Evolutionary conservation across 2,888 invertebrate species (phyloP).

Genomic region (Eilema griseolum): DNA sequence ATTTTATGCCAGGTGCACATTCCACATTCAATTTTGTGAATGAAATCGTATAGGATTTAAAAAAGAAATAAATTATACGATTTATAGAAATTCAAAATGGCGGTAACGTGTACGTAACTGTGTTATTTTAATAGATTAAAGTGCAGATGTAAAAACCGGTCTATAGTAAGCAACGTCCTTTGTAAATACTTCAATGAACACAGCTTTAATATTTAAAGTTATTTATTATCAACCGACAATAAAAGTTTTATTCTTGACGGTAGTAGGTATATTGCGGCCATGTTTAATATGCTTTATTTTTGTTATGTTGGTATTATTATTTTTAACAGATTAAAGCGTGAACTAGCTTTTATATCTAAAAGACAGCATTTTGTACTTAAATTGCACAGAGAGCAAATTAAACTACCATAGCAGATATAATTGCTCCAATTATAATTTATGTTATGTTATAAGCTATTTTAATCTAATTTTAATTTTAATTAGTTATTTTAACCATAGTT

Average conservation of each 20-base stretch:
- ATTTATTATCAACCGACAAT: conserved; percentile 69
- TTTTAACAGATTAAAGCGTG: neutral
- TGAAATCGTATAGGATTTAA: neutral
- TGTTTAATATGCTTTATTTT: conserved; percentile 55
- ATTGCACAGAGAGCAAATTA: neutral
- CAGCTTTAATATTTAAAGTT: conserved; percentile 69
- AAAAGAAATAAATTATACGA: neutral
- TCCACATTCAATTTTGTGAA: neutral
- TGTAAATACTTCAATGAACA: conserved; percentile 67
- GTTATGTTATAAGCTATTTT: neutral
- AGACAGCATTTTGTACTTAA: neutral
- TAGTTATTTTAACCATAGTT: neutral
- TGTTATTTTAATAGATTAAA: conserved; percentile 54
- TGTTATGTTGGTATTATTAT: conserved; percentile 22
- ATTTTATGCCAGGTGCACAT: conserved; percentile 5
- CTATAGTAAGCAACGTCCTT: conserved; percentile 55
- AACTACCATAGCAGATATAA: neutral
- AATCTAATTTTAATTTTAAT: neutral
- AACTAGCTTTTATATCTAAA: neutral
- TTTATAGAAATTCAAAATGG: conserved; percentile 24
- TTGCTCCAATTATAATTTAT: neutral
- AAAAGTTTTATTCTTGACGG: conserved; percentile 60
- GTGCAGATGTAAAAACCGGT: conserved; percentile 58
- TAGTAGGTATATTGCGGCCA: conserved; percentile 61
- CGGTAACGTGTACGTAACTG: conserved; percentile 22